A percentile compares a stretch with the other conserved stretches of the same genome.
phyloP scores from a whole-genome alignment of 2,797 vertebrate species.

The Heliangelus exortis region DNA sequence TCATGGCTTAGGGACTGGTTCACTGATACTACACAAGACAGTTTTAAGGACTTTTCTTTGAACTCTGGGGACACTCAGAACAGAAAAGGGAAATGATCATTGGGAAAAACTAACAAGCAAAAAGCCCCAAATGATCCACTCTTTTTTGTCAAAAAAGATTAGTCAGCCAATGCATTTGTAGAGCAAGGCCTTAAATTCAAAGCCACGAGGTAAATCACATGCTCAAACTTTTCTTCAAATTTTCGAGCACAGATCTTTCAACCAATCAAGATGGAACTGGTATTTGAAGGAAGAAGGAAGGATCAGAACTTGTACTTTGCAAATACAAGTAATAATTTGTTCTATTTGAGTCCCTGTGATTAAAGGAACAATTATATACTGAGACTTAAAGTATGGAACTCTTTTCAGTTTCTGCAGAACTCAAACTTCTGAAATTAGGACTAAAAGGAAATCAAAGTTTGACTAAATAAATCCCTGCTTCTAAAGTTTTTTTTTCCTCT shows the following conservation, averaged over 20 bases:
- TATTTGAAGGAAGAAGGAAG: not conserved
- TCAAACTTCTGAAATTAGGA: slow-evolving; percentile 7
- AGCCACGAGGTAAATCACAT: not conserved
- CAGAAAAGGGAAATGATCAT: not conserved
- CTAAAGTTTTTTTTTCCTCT: not conserved
- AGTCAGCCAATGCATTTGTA: not conserved
- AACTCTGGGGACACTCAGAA: not conserved
- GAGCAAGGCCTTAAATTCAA: not conserved
- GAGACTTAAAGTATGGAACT: slow-evolving; percentile 1
- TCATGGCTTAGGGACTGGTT: not conserved
- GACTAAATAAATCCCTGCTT: not conserved
- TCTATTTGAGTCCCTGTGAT: slow-evolving; percentile 25
- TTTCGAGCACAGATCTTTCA: not conserved
- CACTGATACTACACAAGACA: not conserved
- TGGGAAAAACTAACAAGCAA: not conserved
- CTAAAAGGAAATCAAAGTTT: slow-evolving; percentile 1
- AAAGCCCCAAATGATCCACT: not conserved
- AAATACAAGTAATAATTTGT: slow-evolving; percentile 36
- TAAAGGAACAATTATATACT: slow-evolving; percentile 36
- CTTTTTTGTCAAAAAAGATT: not conserved
- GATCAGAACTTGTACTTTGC: not conserved
- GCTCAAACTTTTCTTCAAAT: not conserved
- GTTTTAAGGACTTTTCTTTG: not conserved
- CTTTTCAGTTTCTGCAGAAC: slow-evolving; percentile 1
- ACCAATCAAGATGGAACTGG: not conserved